Conservation (phyloP, 1,140 invertebrate genomes). For the Trachymyrmex septentrionalis region DNA sequence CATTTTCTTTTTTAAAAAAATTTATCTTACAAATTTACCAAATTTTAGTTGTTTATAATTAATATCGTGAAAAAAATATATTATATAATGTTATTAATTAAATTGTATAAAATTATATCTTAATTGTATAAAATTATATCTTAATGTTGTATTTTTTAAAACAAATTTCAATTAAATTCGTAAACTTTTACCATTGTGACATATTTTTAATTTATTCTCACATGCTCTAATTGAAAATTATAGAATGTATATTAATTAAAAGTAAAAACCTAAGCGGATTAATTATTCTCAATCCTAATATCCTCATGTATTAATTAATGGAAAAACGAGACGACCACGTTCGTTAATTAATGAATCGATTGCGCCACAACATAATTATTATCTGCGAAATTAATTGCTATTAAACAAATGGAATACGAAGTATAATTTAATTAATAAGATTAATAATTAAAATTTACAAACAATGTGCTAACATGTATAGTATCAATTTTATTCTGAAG, state of each 20-base stretch:
- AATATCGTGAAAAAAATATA: neutral
- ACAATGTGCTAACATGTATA: slow-evolving; percentile 6
- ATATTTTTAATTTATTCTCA: slow-evolving; percentile 18
- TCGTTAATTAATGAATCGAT: slow-evolving; percentile 60
- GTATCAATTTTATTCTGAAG: neutral
- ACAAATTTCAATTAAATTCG: slow-evolving; percentile 24
- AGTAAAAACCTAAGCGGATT: slow-evolving; percentile 55
- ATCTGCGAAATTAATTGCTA: slow-evolving; percentile 54
- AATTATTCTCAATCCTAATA: slow-evolving; percentile 45
- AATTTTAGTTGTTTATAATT: slow-evolving; percentile 23
- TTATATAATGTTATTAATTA: neutral
- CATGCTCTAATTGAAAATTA: slow-evolving; percentile 49
- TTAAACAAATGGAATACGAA: slow-evolving; percentile 46
- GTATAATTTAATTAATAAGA: slow-evolving; percentile 63
- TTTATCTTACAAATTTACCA: neutral
- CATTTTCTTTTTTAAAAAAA: slow-evolving; percentile 7
- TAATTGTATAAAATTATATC: slow-evolving; percentile 7
- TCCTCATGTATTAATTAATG: slow-evolving; percentile 53
- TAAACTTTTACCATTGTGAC: neutral
- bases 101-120: slow-evolving; percentile 22
- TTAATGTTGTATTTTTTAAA: neutral
- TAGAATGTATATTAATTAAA: slow-evolving; percentile 6
- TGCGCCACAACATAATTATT: slow-evolving; percentile 40
- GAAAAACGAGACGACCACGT: slow-evolving; percentile 46
- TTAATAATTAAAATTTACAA: slow-evolving; percentile 51